These are phyloP conservation scores for Xiphophorus couchianus DNA, from an alignment of 2,113 vertebrate genomes.

Conservation along the genomic window DNA sequence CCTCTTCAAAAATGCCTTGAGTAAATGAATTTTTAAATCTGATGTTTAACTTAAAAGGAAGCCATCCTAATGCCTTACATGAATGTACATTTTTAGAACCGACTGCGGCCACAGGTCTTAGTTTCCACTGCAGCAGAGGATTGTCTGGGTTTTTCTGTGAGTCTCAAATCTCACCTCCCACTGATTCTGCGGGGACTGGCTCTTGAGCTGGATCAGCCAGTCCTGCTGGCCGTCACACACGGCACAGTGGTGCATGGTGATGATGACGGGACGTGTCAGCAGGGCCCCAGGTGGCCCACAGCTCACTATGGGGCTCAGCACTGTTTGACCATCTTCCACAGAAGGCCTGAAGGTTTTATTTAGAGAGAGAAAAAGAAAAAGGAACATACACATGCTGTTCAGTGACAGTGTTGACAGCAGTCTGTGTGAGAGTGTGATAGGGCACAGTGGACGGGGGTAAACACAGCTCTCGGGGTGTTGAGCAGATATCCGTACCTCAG, in stretches of 20 bases:
- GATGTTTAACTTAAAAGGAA: constrained; percentile 1
- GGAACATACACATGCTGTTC: constrained; percentile 29
- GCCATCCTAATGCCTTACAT: not conserved
- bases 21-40: not conserved
- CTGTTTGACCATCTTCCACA: constrained; percentile 91
- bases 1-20: not conserved
- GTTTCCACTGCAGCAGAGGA: constrained; percentile 1
- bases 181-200: constrained; percentile 85
- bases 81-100: constrained; percentile 13
- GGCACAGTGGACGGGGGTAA: constrained; percentile 37
- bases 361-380: constrained; percentile 1
- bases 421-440: constrained; percentile 14
- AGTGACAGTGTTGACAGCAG: constrained; percentile 40
- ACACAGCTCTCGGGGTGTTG: constrained; percentile 30
- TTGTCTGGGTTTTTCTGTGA: not conserved
- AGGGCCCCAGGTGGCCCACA: constrained; percentile 93
- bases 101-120: not conserved
- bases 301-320: constrained; percentile 94
- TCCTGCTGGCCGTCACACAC: constrained; percentile 91
- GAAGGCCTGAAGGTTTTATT: constrained; percentile 80
- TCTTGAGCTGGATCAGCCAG: constrained; percentile 96
- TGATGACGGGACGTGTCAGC: constrained; percentile 89
- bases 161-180: constrained; percentile 91
- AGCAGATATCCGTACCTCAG: constrained; percentile 86
- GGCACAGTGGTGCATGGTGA: constrained; percentile 96